Evolutionary conservation across 2,113 vertebrate species (phyloP), one percentile per base, ranked within the genome.

Genomic region (Tapirus terrestris): DNA sequence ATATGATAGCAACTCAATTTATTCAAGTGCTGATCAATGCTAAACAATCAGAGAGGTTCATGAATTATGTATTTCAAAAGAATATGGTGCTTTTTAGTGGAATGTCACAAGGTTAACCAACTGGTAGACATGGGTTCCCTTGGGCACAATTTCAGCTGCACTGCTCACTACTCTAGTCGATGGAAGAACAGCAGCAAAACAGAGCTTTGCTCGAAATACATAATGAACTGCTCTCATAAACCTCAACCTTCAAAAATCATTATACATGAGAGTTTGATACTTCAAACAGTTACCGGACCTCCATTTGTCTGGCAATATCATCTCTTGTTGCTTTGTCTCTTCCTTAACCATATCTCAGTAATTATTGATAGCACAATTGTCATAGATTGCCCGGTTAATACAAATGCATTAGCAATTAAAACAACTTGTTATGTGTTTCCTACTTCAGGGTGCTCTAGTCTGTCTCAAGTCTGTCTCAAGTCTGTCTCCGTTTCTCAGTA

Each of bases 21-120:
- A 99, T 99, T 99, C 99, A 99, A 99, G 99, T 99, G 99, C 99
- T 99, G 99, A 99, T 99, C 99, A 99, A 99, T 99, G 99, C 98
- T 98, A 98, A 99, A 99, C 99, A 99, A 99, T 99, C 98, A 99
- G 98, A 98, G 98, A 97, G 98, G 98, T 99, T 99, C 99, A 99
- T 99, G 98, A 99, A 99, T 99, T 99, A 99, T 99, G 99, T 98
- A 99, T 99, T 99, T 99, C 98, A 98, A 99, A 99, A 99, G 98
- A 99, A 99, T 61, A 43, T 98, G 98, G 98, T 98, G 98, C 99
- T 99, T 99, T 99, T 99, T 99, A 99, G 99, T 99, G 98, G 98
- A 98, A 99, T 99, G 99, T 99, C 99, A 99, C 98, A 99, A 99
- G 99, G 99, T 99, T 99, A 99, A 99, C 99, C 99, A 99, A 99